A percentile compares a stretch with the other conserved stretches of the same genome.
These are phyloP conservation scores for Montipora foliosa DNA, from an alignment of 64 coral and sea anemone genomes.

Conservation along the genomic window DNA sequence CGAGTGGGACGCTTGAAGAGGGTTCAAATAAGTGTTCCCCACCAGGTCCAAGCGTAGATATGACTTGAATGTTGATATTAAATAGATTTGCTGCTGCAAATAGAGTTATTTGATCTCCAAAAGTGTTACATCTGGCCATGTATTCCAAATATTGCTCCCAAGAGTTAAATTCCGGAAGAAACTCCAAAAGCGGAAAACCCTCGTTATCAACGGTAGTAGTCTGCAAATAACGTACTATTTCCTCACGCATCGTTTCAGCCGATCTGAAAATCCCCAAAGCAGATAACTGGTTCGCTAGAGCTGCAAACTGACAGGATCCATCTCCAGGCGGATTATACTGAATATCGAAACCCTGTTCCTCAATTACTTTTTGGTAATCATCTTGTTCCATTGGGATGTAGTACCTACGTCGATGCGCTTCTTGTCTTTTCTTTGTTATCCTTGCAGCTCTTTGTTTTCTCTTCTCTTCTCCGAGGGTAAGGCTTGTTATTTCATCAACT, in stretches of 20 bases:
- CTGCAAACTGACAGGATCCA: slow-evolving; percentile 8
- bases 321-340: slow-evolving; percentile 42
- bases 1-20: slow-evolving; percentile 14
- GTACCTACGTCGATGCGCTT: background rate
- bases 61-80: slow-evolving; percentile 56
- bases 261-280: slow-evolving; percentile 12
- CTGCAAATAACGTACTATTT: background rate
- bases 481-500: slow-evolving; percentile 1
- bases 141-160: slow-evolving; percentile 60
- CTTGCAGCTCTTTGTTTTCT: slow-evolving; percentile 15
- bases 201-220: background rate
- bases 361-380: slow-evolving; percentile 10
- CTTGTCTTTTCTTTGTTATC: background rate
- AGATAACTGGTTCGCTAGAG: background rate
- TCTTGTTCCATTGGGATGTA: background rate
- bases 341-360: slow-evolving; percentile 38
- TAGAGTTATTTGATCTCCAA: slow-evolving; percentile 67
- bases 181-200: slow-evolving; percentile 31
- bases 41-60: slow-evolving; percentile 52
- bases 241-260: background rate
- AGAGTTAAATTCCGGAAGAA: slow-evolving; percentile 29
- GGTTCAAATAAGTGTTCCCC: slow-evolving; percentile 45
- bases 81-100: slow-evolving; percentile 69
- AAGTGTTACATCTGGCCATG: slow-evolving; percentile 60
- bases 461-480: slow-evolving; percentile 19